Evolutionary conservation across 2,797 vertebrate species (phyloP), one percentile per base, ranked within the genome.

Genomic region (Tapirus indicus): DNA sequence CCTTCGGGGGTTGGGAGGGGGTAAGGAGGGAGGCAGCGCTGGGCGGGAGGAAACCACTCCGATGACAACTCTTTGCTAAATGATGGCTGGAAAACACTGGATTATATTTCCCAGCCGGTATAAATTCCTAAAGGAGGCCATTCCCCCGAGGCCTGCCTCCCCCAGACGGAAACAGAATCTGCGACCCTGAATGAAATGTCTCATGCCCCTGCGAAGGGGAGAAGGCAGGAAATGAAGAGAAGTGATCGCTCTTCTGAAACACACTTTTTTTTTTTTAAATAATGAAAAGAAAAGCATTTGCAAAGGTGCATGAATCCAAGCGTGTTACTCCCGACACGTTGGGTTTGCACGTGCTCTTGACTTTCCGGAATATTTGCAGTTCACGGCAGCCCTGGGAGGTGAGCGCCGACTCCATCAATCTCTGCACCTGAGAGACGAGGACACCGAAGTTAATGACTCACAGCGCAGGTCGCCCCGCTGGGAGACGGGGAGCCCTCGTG

Each of bases 21-120:
- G 87, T 18, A 47, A 47, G 58, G 86, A 62, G 87, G 93, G 94
- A 88, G 95, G 95, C 52, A 52, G 87, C 7, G 1, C 0, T 0
- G 58, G 91, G 85, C 21, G 13, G 80, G 86, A 93, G 80, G 56
- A 87, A 90, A 94, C 94, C 88, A 64, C 66, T 82, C 90, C 4
- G 96, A 95, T 95, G 96, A 96, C 97, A 97, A 88, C 94, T 86
- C 60, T 89, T 74, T 92, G 92, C 90, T 97, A 96, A 97, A 96
- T 83, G 97, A 97, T 97, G 95, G 82, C 95, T 97, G 92, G 80
- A 96, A 95, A 96, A 97, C 94, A 91, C 94, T 68, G 94, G 96
- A 96, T 97, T 96, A 71, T 95, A 80, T 97, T 97, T 96, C 96
- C 91, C 94, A 85, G 95, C 88, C 35, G 20, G 94, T 93, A 71